Percentiles rank a stretch among this genome's conserved stretches.
Conservation (phyloP, 2,113 vertebrate genomes). For the Todiramphus saurophagus region DNA sequence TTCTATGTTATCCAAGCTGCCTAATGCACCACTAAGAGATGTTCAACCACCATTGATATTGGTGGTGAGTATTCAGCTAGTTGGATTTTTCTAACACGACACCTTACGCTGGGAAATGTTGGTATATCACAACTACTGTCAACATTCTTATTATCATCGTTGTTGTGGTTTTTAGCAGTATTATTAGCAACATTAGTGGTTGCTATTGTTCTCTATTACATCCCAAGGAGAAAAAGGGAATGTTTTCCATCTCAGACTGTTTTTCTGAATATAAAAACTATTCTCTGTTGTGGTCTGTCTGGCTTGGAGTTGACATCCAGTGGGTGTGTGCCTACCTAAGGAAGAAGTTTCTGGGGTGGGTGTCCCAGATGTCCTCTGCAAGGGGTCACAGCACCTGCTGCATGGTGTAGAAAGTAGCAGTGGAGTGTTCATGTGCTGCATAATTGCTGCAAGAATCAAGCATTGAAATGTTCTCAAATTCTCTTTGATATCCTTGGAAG, state of each 20-base stretch:
- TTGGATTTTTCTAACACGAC: not conserved
- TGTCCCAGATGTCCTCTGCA: not conserved
- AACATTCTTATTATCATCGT: no score
- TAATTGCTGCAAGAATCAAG: not conserved
- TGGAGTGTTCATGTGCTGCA: not conserved
- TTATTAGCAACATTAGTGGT: no score
- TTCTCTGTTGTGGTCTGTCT: not conserved
- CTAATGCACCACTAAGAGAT: not conserved
- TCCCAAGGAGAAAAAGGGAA: not conserved
- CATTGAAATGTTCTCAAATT: not conserved
- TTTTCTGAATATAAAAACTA: not conserved
- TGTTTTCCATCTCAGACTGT: not conserved
- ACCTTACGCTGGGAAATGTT: not conserved
- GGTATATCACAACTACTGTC: not conserved
- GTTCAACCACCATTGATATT: rapidly evolving
- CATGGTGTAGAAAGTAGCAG: not conserved
- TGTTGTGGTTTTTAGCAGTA: no score
- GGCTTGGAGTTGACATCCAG: not conserved
- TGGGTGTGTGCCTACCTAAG: not conserved
- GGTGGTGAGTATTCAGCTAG: not conserved
- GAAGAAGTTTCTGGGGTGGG: not conserved
- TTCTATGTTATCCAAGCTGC: not conserved
- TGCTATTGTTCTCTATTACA: not conserved
- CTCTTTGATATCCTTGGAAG: not conserved
- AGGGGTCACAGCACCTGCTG: not conserved